These are phyloP conservation scores for Myzus persicae DNA, from an alignment of 1,140 invertebrate genomes.

Conservation along the genomic window DNA sequence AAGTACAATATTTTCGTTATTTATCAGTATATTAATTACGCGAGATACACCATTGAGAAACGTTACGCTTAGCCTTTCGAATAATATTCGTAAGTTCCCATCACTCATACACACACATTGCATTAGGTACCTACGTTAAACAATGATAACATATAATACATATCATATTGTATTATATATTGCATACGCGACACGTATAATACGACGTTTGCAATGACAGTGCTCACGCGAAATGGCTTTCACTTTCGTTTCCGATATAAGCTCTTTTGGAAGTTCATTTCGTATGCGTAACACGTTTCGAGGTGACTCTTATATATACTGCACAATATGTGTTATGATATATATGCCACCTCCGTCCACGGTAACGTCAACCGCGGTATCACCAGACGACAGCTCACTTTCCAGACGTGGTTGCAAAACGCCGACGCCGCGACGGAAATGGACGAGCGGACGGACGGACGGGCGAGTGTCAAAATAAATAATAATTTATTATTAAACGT, in stretches of 20 bases:
- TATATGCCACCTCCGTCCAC: background rate
- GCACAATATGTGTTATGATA: background rate
- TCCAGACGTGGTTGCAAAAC: background rate
- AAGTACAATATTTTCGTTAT: background rate
- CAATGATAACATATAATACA: no score
- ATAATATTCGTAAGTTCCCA: background rate
- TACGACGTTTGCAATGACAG: background rate
- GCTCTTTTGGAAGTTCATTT: slow-evolving; percentile 47
- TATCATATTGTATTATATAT: background rate
- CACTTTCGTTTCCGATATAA: slow-evolving; percentile 36
- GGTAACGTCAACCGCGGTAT: background rate
- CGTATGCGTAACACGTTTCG: slow-evolving; percentile 19
- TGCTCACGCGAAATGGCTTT: background rate
- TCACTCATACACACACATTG: background rate
- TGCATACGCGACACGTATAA: background rate
- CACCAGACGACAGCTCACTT: background rate
- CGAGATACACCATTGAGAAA: background rate
- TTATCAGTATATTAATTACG: background rate
- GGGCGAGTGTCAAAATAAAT: background rate
- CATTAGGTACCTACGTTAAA: background rate
- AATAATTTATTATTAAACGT: background rate
- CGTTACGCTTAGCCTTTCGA: background rate
- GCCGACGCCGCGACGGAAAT: background rate
- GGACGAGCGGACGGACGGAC: background rate
- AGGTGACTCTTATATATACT: background rate